Percentiles rank a stretch among this genome's conserved stretches.
These are phyloP conservation scores for Okamejei kenojei DNA, from an alignment of 2,797 vertebrate genomes.

Conservation along the genomic window DNA sequence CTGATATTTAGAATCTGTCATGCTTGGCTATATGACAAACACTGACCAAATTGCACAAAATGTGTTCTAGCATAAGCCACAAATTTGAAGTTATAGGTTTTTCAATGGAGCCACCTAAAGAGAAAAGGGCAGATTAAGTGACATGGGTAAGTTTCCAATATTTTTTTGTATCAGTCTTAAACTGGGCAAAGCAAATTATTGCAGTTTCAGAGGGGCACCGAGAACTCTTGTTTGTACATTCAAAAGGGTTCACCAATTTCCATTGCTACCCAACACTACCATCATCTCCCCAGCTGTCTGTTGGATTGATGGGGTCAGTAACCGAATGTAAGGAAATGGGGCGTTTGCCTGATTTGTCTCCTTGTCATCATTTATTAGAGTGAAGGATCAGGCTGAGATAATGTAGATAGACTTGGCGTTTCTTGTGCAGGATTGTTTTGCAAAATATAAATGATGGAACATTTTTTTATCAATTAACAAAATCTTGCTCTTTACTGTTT, in stretches of 20 bases:
- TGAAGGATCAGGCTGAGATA: background rate
- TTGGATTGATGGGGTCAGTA: background rate
- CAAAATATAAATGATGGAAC: background rate
- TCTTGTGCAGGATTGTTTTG: background rate
- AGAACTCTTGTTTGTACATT: too few relatives aligned
- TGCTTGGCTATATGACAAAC: background rate
- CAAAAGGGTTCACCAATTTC: background rate
- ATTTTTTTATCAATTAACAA: background rate
- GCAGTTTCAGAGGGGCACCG: background rate
- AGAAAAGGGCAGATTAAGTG: background rate
- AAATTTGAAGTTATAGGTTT: background rate
- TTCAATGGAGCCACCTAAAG: background rate
- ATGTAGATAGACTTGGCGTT: background rate
- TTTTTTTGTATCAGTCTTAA: background rate
- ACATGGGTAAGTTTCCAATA: background rate
- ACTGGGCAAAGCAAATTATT: background rate
- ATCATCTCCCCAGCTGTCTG: background rate
- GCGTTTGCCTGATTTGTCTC: background rate
- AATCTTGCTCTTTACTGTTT: background rate
- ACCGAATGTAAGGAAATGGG: background rate
- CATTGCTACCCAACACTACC: background rate
- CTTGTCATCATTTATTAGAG: background rate
- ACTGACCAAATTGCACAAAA: background rate
- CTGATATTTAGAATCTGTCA: background rate
- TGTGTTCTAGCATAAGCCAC: background rate